Conservation (phyloP, 2,113 vertebrate species). For the Eurypyga helias region DNA sequence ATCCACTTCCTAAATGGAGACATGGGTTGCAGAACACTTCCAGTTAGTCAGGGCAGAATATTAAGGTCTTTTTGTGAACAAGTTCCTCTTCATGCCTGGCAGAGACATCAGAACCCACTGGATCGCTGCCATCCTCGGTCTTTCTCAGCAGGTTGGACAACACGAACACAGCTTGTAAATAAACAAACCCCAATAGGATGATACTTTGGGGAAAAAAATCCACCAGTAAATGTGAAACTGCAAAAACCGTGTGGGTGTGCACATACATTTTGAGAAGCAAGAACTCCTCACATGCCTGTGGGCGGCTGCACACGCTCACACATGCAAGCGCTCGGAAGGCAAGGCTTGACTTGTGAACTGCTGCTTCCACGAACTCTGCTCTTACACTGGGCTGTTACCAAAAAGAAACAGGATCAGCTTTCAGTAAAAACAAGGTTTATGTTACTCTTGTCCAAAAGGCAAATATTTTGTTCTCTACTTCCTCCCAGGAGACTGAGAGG, state of each 20-base stretch:
- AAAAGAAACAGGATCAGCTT: neutral
- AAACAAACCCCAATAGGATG: slow-evolving; percentile 39
- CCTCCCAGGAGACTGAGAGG: neutral
- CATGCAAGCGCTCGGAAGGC: neutral
- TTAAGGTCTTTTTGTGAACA: neutral
- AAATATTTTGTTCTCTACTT: slow-evolving; percentile 21
- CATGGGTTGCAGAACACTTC: neutral
- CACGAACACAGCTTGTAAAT: slow-evolving; percentile 8
- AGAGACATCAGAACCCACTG: neutral
- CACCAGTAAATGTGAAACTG: neutral
- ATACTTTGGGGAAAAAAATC: neutral
- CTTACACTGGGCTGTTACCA: neutral
- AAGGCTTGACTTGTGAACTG: neutral
- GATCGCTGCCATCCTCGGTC: slow-evolving; percentile 16
- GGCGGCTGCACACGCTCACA: neutral
- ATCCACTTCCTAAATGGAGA: neutral
- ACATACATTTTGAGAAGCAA: slow-evolving; percentile 7
- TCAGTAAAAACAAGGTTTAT: neutral
- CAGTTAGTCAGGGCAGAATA: neutral
- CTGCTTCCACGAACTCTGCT: neutral
- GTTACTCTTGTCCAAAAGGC: neutral
- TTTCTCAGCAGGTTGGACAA: slow-evolving; percentile 41
- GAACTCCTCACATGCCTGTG: neutral
- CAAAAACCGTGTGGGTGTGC: slow-evolving; percentile 8
- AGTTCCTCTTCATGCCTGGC: slow-evolving; percentile 14